A percentile compares a stretch with the other conserved stretches of the same genome.
phyloP scores from a whole-genome alignment of 2,797 vertebrate species.

The Sebastolobus alascanus region DNA sequence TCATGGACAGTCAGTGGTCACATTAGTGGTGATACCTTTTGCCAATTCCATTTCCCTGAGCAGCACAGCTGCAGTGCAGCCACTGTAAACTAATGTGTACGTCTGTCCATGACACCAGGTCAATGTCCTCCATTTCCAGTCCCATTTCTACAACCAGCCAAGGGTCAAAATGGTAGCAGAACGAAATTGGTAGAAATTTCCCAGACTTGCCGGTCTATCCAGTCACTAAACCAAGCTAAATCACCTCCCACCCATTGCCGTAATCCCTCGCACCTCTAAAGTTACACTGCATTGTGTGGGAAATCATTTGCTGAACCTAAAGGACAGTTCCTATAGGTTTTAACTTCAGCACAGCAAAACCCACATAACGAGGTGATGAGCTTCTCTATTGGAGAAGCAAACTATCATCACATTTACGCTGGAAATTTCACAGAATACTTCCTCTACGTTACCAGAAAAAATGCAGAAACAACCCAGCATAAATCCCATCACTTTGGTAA shows the following conservation, averaged over 20 bases:
- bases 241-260: constrained; percentile 61
- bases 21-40: constrained; percentile 53
- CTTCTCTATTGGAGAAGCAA: constrained; percentile 61
- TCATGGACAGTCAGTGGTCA: constrained; percentile 53
- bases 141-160: constrained; percentile 69
- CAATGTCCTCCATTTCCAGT: constrained; percentile 75
- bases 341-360: constrained; percentile 63
- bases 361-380: constrained; percentile 70
- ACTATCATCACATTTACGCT: constrained; percentile 65
- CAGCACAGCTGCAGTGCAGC: constrained; percentile 61
- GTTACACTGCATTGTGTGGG: constrained; percentile 81
- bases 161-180: constrained; percentile 74
- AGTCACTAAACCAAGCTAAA: constrained; percentile 75
- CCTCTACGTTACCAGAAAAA: constrained; percentile 49
- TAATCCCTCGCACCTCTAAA: constrained; percentile 82
- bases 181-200: constrained; percentile 72
- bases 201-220: constrained; percentile 72
- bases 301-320: constrained; percentile 74
- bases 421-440: constrained; percentile 72
- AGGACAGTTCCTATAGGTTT: constrained; percentile 53
- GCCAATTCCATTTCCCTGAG: constrained; percentile 68
- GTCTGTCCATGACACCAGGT: constrained; percentile 67
- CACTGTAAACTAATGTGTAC: constrained; percentile 71
- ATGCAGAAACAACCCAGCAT: constrained; percentile 58
- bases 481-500: constrained; percentile 79